Percentiles rank a stretch among this genome's conserved stretches.
Evolutionary conservation across 37 sponge, comb jelly and placozoan species (phyloP).

Genomic region (Aplysina aerophoba): DNA sequence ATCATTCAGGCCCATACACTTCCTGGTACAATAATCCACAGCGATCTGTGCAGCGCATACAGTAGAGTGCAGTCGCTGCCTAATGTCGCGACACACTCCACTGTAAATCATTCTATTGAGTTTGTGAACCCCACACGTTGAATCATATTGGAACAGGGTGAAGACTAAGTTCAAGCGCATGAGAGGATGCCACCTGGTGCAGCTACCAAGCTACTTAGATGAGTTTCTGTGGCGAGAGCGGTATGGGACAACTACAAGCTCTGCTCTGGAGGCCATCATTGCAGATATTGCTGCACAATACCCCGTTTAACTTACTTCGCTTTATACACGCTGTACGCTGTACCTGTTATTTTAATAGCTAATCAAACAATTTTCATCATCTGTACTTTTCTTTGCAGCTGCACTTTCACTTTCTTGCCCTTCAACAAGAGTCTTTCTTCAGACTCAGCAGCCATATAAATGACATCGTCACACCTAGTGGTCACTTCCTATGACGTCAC

Average conservation of each 20-base stretch:
- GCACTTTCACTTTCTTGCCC: too few relatives aligned
- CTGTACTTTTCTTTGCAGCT: too few relatives aligned
- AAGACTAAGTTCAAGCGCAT: conserved; percentile 68
- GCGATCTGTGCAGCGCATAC: conserved; percentile 69
- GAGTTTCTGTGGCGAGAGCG: conserved; percentile 81
- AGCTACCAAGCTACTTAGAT: conserved; percentile 64
- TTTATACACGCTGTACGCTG: too few relatives aligned
- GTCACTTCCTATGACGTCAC: too few relatives aligned
- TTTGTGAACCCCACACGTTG: conserved; percentile 62
- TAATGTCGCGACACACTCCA: conserved; percentile 41
- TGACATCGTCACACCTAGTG: too few relatives aligned
- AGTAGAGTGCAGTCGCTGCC: conserved; percentile 31
- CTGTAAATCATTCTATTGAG: conserved; percentile 63
- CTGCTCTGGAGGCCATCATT: conserved; percentile 17
- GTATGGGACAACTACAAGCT: conserved; percentile 15
- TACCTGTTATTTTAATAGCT: too few relatives aligned
- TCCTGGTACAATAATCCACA: conserved; percentile 54
- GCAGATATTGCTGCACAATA: conserved; percentile 45
- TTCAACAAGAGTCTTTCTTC: too few relatives aligned
- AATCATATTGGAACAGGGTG: conserved; percentile 66
- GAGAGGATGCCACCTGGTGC: conserved; percentile 44
- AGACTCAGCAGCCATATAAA: too few relatives aligned
- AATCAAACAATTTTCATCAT: too few relatives aligned
- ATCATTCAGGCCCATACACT: conserved; percentile 61
- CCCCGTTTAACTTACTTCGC: conserved; percentile 2